phyloP scores from a whole-genome alignment of 2,888 invertebrate species.

The Trissoscelio sp. region DNA sequence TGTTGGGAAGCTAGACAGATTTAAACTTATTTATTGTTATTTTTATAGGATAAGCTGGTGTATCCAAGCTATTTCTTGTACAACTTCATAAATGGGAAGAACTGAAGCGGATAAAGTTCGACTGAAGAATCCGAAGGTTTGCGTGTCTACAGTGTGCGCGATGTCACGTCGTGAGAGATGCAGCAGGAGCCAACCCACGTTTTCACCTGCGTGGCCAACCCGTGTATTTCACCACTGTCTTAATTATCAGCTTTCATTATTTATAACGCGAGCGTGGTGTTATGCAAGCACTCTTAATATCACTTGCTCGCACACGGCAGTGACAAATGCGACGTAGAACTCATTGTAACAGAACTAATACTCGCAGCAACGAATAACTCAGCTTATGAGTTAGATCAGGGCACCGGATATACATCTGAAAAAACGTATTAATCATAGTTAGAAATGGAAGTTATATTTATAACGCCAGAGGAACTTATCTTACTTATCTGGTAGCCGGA shows the following conservation, averaged over 20 bases:
- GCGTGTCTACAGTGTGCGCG: slow-evolving; percentile 75
- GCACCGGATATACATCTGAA: slow-evolving; percentile 31
- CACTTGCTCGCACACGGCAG: slow-evolving; percentile 38
- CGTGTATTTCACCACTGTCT: slow-evolving; percentile 73
- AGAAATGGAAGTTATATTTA: slow-evolving; percentile 44
- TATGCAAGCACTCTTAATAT: slow-evolving; percentile 56
- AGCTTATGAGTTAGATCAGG: slow-evolving; percentile 24
- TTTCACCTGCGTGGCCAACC: slow-evolving; percentile 68
- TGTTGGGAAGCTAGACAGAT: too few relatives aligned
- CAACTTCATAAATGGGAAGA: too few relatives aligned
- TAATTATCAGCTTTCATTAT: slow-evolving; percentile 77
- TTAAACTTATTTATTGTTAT: too few relatives aligned
- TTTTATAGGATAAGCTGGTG: too few relatives aligned
- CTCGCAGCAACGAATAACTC: slow-evolving; percentile 37
- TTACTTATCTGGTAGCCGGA: slow-evolving; percentile 51
- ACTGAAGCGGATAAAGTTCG: slow-evolving; percentile 56
- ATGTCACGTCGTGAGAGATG: slow-evolving; percentile 77
- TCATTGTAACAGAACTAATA: slow-evolving; percentile 38
- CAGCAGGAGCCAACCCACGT: slow-evolving; percentile 77
- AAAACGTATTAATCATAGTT: slow-evolving; percentile 57
- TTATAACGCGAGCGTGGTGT: slow-evolving; percentile 70
- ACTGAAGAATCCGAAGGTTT: slow-evolving; percentile 58
- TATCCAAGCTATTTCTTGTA: too few relatives aligned
- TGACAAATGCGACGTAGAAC: slow-evolving; percentile 38
- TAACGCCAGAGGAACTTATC: slow-evolving; percentile 47